Evolutionary conservation across 2,797 vertebrate genomes (phyloP).

Genomic region (Clarias fuscus): DNA sequence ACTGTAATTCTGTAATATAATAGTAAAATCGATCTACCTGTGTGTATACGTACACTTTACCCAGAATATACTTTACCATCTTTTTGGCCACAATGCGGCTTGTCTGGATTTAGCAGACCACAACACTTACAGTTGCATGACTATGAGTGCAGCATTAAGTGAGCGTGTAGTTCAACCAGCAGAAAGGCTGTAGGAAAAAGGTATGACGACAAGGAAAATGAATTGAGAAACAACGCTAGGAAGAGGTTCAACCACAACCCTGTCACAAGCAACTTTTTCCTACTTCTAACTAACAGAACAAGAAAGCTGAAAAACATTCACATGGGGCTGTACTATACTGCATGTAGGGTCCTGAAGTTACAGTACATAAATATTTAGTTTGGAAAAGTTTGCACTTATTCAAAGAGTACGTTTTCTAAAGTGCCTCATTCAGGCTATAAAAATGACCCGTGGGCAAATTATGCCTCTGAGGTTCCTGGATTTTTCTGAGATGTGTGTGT

Average conservation of each 20-base stretch:
- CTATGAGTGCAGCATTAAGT: constrained; percentile 34
- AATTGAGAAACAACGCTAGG: constrained; percentile 35
- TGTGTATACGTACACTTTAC: not conserved
- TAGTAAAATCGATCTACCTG: not conserved
- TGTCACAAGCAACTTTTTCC: constrained; percentile 53
- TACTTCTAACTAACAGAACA: constrained; percentile 19
- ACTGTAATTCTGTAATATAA: not conserved
- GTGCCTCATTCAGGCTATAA: not conserved
- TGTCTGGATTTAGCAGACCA: constrained; percentile 18
- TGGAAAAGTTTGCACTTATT: not conserved
- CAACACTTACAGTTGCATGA: constrained; percentile 21
- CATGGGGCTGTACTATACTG: not conserved
- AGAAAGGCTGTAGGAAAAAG: constrained; percentile 36
- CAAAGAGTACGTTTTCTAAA: not conserved
- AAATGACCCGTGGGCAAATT: not conserved
- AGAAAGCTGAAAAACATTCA: constrained; percentile 7
- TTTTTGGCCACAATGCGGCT: constrained; percentile 2
- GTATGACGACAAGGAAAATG: constrained; percentile 44
- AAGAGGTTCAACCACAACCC: constrained; percentile 43
- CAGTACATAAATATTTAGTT: not conserved
- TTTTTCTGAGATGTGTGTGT: not conserved
- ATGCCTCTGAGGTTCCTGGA: not conserved
- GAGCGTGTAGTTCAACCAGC: constrained; percentile 47
- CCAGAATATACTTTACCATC: not conserved
- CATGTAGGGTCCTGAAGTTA: not conserved